Conservation (phyloP, 2,113 vertebrate species). For the Pristiophorus japonicus region DNA sequence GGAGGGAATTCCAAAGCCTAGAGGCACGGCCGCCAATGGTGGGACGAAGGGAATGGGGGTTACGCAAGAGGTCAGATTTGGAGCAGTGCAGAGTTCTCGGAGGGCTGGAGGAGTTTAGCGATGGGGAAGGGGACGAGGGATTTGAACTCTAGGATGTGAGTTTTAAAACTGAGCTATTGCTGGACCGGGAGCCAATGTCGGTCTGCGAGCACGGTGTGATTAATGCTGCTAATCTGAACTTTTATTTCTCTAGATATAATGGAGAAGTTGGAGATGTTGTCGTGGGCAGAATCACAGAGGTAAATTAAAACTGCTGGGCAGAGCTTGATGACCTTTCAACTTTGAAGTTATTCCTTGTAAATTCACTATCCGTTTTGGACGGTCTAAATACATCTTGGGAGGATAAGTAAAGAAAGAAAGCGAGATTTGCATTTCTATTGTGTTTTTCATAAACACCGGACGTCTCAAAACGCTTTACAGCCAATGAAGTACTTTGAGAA, state of each 20-base stretch:
- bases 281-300: constrained; percentile 92
- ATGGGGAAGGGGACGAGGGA: neutral
- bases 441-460: too few relatives aligned
- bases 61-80: neutral
- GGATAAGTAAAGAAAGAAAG: neutral
- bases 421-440: too few relatives aligned
- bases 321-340: neutral
- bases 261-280: constrained; percentile 93
- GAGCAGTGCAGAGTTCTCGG: neutral
- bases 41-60: neutral
- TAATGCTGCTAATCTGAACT: neutral
- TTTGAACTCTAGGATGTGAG: neutral
- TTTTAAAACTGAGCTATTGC: neutral
- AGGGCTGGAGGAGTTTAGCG: neutral
- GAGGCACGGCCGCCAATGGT: neutral
- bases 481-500: too few relatives aligned
- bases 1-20: neutral
- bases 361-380: neutral
- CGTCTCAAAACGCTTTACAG: too few relatives aligned
- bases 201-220: neutral
- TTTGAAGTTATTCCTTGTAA: neutral
- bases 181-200: neutral
- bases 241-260: constrained; percentile 66
- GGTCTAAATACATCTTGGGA: neutral
- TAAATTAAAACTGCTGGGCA: constrained; percentile 46